Conservation (phyloP, 2,888 invertebrate genomes). For the Penaeus monodon region DNA sequence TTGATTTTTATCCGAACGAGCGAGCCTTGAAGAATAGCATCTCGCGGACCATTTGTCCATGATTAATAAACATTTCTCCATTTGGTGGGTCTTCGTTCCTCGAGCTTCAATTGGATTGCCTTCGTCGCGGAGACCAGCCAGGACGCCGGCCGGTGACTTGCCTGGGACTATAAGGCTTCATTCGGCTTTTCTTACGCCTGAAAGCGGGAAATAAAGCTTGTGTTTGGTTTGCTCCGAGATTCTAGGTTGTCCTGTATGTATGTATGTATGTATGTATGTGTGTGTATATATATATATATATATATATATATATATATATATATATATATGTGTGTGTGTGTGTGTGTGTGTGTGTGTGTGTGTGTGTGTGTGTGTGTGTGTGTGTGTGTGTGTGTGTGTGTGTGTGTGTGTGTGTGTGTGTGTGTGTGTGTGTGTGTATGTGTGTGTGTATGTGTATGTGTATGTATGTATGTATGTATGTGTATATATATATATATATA, state of each 20-base stretch:
- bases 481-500: background rate
- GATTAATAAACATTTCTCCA: conserved; percentile 23
- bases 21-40: background rate
- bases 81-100: background rate
- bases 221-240: background rate
- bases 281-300: background rate
- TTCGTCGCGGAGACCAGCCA: background rate
- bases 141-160: background rate
- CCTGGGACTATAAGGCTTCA: background rate
- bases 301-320: background rate
- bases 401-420: background rate
- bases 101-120: conserved; percentile 16
- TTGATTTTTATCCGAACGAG: too few species aligned
- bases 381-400: background rate
- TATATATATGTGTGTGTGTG: too few species aligned
- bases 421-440: background rate
- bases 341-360: too few species aligned
- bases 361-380: background rate
- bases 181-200: background rate
- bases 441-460: background rate
- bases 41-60: background rate
- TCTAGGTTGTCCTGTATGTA: background rate
- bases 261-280: background rate
- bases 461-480: background rate
- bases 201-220: background rate